These are phyloP conservation scores for Heliconius sara DNA, from an alignment of 2,888 invertebrate species.

Conservation along the genomic window DNA sequence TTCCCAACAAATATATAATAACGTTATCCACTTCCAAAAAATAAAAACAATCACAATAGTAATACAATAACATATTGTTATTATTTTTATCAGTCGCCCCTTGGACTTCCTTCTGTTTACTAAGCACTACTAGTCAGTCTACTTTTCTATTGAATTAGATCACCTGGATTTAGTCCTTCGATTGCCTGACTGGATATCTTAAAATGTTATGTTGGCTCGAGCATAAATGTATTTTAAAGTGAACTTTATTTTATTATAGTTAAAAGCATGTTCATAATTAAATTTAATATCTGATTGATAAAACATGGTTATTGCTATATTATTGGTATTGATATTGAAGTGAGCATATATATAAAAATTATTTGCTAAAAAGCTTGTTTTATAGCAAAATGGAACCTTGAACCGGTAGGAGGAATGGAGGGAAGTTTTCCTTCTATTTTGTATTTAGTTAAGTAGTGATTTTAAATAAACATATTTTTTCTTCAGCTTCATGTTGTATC, in stretches of 20 bases:
- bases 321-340: constrained; percentile 24
- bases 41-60: background rate
- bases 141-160: constrained; percentile 46
- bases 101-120: background rate
- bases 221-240: constrained; percentile 41
- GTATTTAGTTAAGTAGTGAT: too few species aligned
- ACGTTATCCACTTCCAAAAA: background rate
- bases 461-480: background rate
- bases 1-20: background rate
- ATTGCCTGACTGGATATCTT: constrained; percentile 47
- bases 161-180: constrained; percentile 55
- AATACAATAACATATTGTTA: background rate
- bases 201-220: constrained; percentile 45
- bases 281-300: constrained; percentile 31
- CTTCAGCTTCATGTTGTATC: background rate
- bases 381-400: background rate
- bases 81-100: background rate
- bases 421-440: too few species aligned
- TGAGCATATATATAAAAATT: background rate
- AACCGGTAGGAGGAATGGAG: background rate
- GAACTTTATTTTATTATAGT: constrained; percentile 34
- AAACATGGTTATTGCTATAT: constrained; percentile 23
- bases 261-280: constrained; percentile 37
- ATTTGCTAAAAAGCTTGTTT: background rate
- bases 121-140: constrained; percentile 22